Evolutionary conservation across 2,113 vertebrate genomes (phyloP), one percentile per base, ranked within the genome.

Genomic region (Pyxicephalus adspersus): DNA sequence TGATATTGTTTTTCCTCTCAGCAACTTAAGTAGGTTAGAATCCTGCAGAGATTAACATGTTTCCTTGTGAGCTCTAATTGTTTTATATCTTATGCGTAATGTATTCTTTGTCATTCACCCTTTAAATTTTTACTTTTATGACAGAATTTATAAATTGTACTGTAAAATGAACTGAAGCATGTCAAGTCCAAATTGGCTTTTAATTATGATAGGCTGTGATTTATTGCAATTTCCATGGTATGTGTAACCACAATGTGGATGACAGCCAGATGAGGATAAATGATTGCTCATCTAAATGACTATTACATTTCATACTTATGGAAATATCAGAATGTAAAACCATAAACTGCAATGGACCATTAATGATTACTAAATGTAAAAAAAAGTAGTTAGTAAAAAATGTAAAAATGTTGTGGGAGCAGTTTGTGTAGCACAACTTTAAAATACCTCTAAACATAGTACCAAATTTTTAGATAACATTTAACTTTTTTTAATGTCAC

Each of bases 51-150:
- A 51, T 70, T 70, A 70, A 51, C 66, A 51, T 15, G 22, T 70
- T 65, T 65, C 63, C 63, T 65, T 28, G 28, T 65, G 63, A 8
- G 19, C 19, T 65, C 1, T 65, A 65, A 65, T 65, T 29, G n/a
- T 8, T 31, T 38, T 6, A 34, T 31, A 65, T n/a, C 31, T 20
- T 65, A 22, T 38, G 29, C 11, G 28, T 65, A 38, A 65, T 65
- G 64, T 65, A 65, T 34, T 65, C 64, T 65, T 65, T 65, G 64
- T 31, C 31, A 65, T 65, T 65, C 64, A 65, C 28, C 64, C 64
- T 65, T 65, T 65, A 38, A 29, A 65, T 65, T 65, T 65, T 38
- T 5, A 20, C 13, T 65, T 45, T 65, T 31, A 64, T 64, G 63
- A 64, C 64, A 38, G 19, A 34, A 65, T 65, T 29, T 38, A 16